Evolutionary conservation across 30 jellyfish, hydroid and myxozoan genomes (phyloP).

Genomic region (Chrysaora quinquecirrha): DNA sequence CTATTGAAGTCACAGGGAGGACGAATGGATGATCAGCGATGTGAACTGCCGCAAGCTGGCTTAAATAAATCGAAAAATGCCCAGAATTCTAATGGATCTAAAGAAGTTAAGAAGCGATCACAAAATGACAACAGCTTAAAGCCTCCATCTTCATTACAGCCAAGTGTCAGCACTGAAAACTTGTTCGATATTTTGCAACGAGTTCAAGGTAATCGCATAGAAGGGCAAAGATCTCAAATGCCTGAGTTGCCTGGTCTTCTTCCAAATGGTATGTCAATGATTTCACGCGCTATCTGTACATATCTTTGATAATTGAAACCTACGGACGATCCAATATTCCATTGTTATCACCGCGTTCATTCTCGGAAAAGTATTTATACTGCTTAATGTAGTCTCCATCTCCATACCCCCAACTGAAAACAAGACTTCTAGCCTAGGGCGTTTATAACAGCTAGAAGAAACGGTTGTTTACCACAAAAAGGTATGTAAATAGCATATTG

Average conservation of each 20-base stretch:
- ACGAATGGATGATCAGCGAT: constrained; percentile 96
- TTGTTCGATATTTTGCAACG: constrained; percentile 83
- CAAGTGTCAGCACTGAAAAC: constrained; percentile 79
- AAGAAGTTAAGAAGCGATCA: background rate
- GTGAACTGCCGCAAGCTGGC: constrained; percentile 82
- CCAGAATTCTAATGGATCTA: background rate
- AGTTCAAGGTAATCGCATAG: constrained; percentile 95
- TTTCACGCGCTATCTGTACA: too few relatives aligned
- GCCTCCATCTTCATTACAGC: constrained; percentile 70
- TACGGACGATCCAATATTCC: too few relatives aligned
- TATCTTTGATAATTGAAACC: too few relatives aligned
- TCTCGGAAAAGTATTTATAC: too few relatives aligned
- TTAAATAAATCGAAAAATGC: constrained; percentile 7
- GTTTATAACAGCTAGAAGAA: too few relatives aligned
- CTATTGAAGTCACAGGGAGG: constrained; percentile 87
- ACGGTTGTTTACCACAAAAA: too few relatives aligned
- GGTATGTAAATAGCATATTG: too few relatives aligned
- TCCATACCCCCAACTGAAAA: too few relatives aligned
- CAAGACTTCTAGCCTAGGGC: too few relatives aligned
- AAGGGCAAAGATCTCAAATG: constrained; percentile 82
- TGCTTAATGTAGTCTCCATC: too few relatives aligned
- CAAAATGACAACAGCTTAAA: background rate
- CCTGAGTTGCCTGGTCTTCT: constrained; percentile 97
- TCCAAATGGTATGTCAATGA: constrained; percentile 66
- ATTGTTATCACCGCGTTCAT: too few relatives aligned